Conservation (phyloP, 2,113 vertebrate species). For the Dendropsophus ebraccatus region DNA sequence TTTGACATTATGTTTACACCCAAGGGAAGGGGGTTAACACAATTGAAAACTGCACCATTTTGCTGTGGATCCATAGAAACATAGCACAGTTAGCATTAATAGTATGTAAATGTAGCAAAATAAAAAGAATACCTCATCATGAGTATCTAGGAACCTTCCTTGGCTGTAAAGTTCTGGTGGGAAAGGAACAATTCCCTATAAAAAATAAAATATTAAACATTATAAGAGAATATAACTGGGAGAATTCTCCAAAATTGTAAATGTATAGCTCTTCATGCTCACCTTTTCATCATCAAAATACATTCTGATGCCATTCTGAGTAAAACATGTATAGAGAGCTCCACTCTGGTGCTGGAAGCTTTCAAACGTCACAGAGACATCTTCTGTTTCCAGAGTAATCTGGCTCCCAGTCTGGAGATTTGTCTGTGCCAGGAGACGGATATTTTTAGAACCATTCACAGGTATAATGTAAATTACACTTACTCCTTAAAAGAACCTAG, state of each 20-base stretch:
- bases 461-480: background rate
- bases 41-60: too few relatives aligned
- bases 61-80: too few relatives aligned
- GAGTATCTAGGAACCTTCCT: slow-evolving; percentile 64
- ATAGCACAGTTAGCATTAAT: too few relatives aligned
- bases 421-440: background rate
- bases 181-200: slow-evolving; percentile 67
- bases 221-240: background rate
- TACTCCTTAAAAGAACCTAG: background rate
- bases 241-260: background rate
- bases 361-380: slow-evolving; percentile 69
- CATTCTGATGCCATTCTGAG: slow-evolving; percentile 65
- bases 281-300: slow-evolving; percentile 71
- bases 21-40: too few relatives aligned
- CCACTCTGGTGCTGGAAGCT: slow-evolving; percentile 69
- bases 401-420: background rate
- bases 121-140: slow-evolving; percentile 54
- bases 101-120: background rate
- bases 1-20: too few relatives aligned
- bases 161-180: slow-evolving; percentile 66
- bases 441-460: background rate
- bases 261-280: background rate
- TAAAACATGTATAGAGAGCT: slow-evolving; percentile 70
- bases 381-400: slow-evolving; percentile 60
- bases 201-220: slow-evolving; percentile 11